Conservation (phyloP, 1,140 invertebrate genomes). For the Drosophila santomea region DNA sequence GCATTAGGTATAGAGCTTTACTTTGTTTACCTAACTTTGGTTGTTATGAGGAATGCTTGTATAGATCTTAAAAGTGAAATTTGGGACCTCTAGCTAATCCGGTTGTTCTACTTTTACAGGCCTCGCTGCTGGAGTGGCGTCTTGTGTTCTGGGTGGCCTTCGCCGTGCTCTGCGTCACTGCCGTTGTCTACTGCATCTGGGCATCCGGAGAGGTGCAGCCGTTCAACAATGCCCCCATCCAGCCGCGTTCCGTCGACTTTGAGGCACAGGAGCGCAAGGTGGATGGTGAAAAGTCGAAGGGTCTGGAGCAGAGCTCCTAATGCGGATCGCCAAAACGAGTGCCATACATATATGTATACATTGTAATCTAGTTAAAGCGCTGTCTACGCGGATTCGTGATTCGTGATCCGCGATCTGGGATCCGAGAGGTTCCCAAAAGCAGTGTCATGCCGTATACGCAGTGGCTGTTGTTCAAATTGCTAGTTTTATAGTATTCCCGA, state of each 20-base stretch:
- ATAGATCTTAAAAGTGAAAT: no score
- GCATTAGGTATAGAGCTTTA: no score
- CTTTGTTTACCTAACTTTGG: no score
- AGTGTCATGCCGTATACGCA: conserved; percentile 35
- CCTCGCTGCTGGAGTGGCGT: conserved; percentile 91
- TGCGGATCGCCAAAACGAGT: conserved; percentile 32
- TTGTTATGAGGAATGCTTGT: no score
- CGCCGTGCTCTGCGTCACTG: conserved; percentile 88
- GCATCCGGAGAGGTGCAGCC: conserved; percentile 90
- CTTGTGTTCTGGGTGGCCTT: conserved; percentile 93
- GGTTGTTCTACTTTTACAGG: conserved; percentile 85
- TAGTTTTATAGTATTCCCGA: conserved; percentile 78
- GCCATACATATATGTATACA: conserved; percentile 58
- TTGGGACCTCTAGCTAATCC: not conserved
- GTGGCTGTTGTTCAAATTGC: conserved; percentile 56
- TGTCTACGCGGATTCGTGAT: conserved; percentile 4
- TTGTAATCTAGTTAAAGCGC: conserved; percentile 49
- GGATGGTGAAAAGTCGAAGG: conserved; percentile 15
- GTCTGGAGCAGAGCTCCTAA: conserved; percentile 64
- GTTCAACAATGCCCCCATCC: conserved; percentile 87
- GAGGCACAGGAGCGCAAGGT: conserved; percentile 66
- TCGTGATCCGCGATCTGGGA: not conserved
- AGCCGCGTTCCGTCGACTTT: conserved; percentile 57
- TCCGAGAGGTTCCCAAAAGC: conserved; percentile 1
- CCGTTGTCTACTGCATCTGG: conserved; percentile 90